Percentiles rank a stretch among this genome's conserved stretches.
Evolutionary conservation across 2,888 invertebrate species (phyloP).

Genomic region (Lumbricus terrestris): DNA sequence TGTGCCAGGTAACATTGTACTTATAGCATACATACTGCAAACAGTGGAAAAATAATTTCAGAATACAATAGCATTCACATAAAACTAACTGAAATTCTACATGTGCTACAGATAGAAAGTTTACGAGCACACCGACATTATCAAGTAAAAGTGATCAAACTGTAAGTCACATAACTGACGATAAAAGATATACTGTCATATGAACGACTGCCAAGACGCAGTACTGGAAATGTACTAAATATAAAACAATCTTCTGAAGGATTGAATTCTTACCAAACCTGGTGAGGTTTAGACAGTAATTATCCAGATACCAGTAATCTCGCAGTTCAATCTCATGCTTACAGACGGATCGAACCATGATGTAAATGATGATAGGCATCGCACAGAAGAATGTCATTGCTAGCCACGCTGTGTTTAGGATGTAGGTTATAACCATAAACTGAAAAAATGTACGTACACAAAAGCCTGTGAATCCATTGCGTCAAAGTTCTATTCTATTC

Average conservation of each 20-base stretch:
- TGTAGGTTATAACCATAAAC: slow-evolving; percentile 54
- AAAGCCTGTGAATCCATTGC: no score
- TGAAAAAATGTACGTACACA: slow-evolving; percentile 37
- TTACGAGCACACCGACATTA: no score
- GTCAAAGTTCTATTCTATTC: no score
- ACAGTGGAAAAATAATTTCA: no score
- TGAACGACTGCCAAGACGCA: not conserved
- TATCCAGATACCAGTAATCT: slow-evolving; percentile 41
- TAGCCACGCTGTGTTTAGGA: slow-evolving; percentile 54
- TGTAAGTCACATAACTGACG: not conserved
- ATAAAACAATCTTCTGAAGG: not conserved
- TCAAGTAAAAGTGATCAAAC: not conserved
- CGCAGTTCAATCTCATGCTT: slow-evolving; percentile 48
- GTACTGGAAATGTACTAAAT: not conserved
- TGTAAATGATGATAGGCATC: slow-evolving; percentile 51
- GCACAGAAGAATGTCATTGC: slow-evolving; percentile 47
- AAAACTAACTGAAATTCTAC: not conserved
- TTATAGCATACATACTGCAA: not conserved
- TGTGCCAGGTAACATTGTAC: no score
- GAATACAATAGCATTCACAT: not conserved
- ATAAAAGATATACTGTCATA: not conserved
- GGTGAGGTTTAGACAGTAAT: slow-evolving; percentile 53
- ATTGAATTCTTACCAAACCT: slow-evolving; percentile 47
- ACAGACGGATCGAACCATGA: slow-evolving; percentile 50
- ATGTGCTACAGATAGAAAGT: not conserved